Evolutionary conservation across 2,888 invertebrate genomes (phyloP).

Genomic region (Cephus runcator): DNA sequence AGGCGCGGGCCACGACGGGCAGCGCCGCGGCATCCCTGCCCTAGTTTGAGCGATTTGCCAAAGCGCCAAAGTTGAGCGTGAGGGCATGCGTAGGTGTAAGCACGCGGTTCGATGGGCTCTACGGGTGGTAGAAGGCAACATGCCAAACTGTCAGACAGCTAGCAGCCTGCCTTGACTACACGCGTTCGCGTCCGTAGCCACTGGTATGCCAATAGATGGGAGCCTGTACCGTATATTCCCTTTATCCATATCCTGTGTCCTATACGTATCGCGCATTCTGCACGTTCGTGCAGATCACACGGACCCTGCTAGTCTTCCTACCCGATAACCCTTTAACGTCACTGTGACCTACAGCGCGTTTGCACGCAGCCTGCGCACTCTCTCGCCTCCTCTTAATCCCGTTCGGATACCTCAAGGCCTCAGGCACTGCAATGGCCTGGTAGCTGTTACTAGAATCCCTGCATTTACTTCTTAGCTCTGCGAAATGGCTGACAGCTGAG

Average conservation of each 20-base stretch:
- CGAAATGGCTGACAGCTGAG: too few species aligned
- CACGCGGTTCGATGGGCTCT: constrained; percentile 19
- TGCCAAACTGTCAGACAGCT: constrained; percentile 58
- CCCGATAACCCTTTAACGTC: constrained; percentile 52
- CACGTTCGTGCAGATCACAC: too few species aligned
- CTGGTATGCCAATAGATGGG: constrained; percentile 45
- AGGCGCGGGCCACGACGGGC: too few species aligned
- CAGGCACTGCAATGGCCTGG: too few species aligned
- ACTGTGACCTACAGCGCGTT: constrained; percentile 49
- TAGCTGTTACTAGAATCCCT: too few species aligned
- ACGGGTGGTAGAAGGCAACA: constrained; percentile 48
- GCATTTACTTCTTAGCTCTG: too few species aligned
- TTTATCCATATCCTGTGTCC: background rate
- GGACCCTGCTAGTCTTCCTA: constrained; percentile 26
- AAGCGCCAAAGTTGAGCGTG: too few species aligned
- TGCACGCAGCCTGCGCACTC: constrained; percentile 36
- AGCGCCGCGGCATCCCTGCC: too few species aligned
- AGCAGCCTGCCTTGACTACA: constrained; percentile 42
- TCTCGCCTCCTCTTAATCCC: constrained; percentile 40
- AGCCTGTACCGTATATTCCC: background rate
- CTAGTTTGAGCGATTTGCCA: too few species aligned
- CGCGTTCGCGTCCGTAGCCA: constrained; percentile 36
- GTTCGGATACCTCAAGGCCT: too few species aligned
- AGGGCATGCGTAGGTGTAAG: constrained; percentile 25
- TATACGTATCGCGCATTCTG: too few species aligned